Percentiles rank a stretch among this genome's conserved stretches.
These are phyloP conservation scores for Oryzias melastigma DNA, from an alignment of 2,113 vertebrate genomes.

Conservation along the genomic window DNA sequence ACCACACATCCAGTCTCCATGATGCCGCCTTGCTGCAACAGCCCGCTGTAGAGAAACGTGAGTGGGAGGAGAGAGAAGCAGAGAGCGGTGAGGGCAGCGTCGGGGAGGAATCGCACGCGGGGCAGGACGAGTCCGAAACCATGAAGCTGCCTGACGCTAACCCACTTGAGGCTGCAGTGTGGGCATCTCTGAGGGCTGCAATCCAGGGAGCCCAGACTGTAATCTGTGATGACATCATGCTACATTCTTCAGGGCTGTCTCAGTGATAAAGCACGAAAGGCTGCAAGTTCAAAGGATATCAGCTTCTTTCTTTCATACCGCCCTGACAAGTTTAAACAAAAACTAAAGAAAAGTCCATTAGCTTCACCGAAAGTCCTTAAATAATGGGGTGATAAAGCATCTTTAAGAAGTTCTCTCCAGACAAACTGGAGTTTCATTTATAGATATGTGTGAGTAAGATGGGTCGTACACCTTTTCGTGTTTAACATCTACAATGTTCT, in stretches of 20 bases:
- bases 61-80: conserved; percentile 37
- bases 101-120: conserved; percentile 15
- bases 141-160: conserved; percentile 57
- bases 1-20: conserved; percentile 78
- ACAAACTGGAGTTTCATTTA: too few relatives aligned
- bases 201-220: conserved; percentile 42
- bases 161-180: conserved; percentile 51
- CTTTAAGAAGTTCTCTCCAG: too few relatives aligned
- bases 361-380: background rate
- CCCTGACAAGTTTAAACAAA: conserved; percentile 16
- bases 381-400: background rate
- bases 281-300: conserved; percentile 25
- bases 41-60: conserved; percentile 64
- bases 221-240: conserved; percentile 68
- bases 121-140: conserved; percentile 36
- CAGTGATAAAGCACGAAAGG: conserved; percentile 28
- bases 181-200: conserved; percentile 41
- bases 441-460: too few relatives aligned
- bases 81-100: conserved; percentile 31
- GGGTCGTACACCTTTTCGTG: too few relatives aligned
- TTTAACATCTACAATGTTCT: too few relatives aligned
- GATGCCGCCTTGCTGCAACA: conserved; percentile 74
- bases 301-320: background rate
- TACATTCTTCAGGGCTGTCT: conserved; percentile 32
- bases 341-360: conserved; percentile 20